A percentile compares a stretch with the other conserved stretches of the same genome.
Evolutionary conservation across 2,888 invertebrate species (phyloP).

Genomic region (Taphrorychus bicolor): DNA sequence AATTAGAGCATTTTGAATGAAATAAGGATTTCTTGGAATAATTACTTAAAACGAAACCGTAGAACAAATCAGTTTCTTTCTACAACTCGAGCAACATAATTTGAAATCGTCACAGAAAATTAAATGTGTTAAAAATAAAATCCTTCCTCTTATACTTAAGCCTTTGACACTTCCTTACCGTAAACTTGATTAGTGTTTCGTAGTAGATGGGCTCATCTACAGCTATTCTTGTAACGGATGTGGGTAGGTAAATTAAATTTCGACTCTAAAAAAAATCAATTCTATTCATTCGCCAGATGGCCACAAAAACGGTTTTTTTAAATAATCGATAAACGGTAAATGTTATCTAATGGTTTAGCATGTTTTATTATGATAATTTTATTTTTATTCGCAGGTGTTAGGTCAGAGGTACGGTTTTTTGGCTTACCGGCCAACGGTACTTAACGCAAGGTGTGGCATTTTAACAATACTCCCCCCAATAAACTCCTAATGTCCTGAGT

Average conservation of each 20-base stretch:
- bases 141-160: constrained; percentile 12
- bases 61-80: neutral
- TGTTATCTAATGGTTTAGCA: neutral
- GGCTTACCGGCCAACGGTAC: neutral
- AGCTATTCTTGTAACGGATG: constrained; percentile 25
- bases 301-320: neutral
- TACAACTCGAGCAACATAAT: neutral
- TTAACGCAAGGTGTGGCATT: neutral
- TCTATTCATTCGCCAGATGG: constrained; percentile 22
- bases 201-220: neutral
- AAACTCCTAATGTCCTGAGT: too few relatives aligned
- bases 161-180: constrained; percentile 10
- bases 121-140: constrained; percentile 11
- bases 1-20: neutral
- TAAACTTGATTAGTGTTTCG: constrained; percentile 14
- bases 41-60: neutral
- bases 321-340: neutral
- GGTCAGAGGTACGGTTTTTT: neutral
- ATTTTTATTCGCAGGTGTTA: neutral
- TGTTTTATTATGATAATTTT: neutral
- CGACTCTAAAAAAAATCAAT: constrained; percentile 12
- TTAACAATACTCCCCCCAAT: neutral
- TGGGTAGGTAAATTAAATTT: constrained; percentile 11
- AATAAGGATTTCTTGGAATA: too few relatives aligned
- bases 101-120: constrained; percentile 1